Conservation (phyloP, 1,140 invertebrate genomes). For the Atopsyche davidsoni region DNA sequence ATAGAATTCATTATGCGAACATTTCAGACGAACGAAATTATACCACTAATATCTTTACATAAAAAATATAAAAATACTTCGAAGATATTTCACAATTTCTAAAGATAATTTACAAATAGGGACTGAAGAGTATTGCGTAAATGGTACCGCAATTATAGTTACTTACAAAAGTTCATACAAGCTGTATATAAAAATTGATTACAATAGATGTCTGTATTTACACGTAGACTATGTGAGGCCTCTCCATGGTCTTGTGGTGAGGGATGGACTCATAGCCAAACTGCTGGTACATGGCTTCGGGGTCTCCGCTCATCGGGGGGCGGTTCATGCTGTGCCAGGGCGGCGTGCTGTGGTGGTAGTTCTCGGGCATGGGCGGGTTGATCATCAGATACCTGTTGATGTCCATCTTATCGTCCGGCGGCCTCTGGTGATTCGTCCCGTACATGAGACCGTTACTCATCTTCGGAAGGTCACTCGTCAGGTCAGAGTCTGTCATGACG, state of each 20-base stretch:
- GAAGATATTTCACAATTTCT: conserved; percentile 24
- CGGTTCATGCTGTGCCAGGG: conserved; percentile 51
- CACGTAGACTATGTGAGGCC: conserved; percentile 59
- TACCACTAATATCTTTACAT: conserved; percentile 24
- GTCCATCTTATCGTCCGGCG: conserved; percentile 43
- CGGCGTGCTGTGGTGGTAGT: conserved; percentile 51
- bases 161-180: conserved; percentile 22
- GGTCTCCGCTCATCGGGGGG: conserved; percentile 42
- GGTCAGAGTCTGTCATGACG: conserved; percentile 46
- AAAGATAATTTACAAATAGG: conserved; percentile 28
- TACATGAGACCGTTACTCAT: conserved; percentile 47
- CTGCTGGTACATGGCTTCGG: conserved; percentile 52
- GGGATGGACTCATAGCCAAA: conserved; percentile 52
- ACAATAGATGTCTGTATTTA: conserved; percentile 35
- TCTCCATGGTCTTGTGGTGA: conserved; percentile 46
- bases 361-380: conserved; percentile 49
- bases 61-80: conserved; percentile 32
- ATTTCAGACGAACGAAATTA: conserved; percentile 10
- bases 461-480: conserved; percentile 45
- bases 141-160: conserved; percentile 21
- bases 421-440: conserved; percentile 42
- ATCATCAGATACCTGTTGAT: conserved; percentile 53
- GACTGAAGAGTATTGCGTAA: conserved; percentile 24
- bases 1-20: conserved; percentile 3
- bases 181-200: conserved; percentile 7